These are phyloP conservation scores for Pandemis cinnamomeana DNA, from an alignment of 2,888 invertebrate genomes.

Conservation along the genomic window DNA sequence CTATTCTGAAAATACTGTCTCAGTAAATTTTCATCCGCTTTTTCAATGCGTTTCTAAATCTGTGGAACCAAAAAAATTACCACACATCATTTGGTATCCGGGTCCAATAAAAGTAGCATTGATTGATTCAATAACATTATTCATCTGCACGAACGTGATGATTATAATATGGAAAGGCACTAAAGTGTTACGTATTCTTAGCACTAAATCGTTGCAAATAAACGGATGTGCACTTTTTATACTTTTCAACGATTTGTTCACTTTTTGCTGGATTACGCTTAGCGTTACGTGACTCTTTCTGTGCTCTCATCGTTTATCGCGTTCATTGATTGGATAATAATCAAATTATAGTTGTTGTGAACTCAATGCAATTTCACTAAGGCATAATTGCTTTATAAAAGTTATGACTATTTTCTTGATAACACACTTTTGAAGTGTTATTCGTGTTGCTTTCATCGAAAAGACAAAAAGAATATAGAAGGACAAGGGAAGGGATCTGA, in stretches of 20 bases:
- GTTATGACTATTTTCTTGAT: neutral
- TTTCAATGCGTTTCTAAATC: too few relatives aligned
- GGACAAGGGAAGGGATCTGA: too few relatives aligned
- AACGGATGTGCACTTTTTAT: constrained; percentile 27
- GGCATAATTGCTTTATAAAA: constrained; percentile 12
- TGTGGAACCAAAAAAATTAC: too few relatives aligned
- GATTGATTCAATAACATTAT: constrained; percentile 1
- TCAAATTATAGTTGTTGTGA: constrained; percentile 13
- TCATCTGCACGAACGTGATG: neutral
- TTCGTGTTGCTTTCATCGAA: too few relatives aligned
- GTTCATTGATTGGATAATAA: constrained; percentile 34
- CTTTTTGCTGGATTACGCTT: constrained; percentile 21
- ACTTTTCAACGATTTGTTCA: neutral
- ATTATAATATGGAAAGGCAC: neutral
- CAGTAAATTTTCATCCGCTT: too few relatives aligned
- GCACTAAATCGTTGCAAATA: constrained; percentile 12
- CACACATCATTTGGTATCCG: too few relatives aligned
- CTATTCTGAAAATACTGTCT: too few relatives aligned
- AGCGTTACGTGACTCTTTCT: constrained; percentile 28
- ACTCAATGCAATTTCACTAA: constrained; percentile 30
- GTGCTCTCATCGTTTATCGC: constrained; percentile 19
- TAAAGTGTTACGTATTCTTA: neutral
- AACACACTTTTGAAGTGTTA: neutral
- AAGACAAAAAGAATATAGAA: too few relatives aligned
- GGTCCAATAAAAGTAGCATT: neutral